Evolutionary conservation across 2,888 invertebrate genomes (phyloP), one percentile per base, ranked within the genome.

Genomic region (Drosophila rellima): DNA sequence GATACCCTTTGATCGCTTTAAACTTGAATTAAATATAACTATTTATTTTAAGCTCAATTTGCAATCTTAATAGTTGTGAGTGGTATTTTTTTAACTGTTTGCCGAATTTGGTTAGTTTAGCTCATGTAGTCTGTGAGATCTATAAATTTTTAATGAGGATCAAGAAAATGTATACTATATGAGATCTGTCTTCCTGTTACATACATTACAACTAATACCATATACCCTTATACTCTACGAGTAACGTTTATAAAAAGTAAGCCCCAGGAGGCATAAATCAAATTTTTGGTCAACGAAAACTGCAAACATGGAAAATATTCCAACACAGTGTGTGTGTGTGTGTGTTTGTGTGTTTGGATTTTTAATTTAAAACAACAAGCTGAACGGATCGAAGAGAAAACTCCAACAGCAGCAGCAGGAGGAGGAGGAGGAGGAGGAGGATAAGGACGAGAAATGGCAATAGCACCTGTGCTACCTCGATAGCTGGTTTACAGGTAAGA

Each of bases 281-380:
- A 68, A 78, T 71, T 74, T 63, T 65, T 55, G 62, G 63, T 69
- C 61, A 72, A 64, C 78, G 66, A 74, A 74, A 80, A 74, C 78
- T 71, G 81, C 75, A 75, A 72, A 66, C 75, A 78, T 63, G 75
- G 54, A 69, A 63, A 81, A 74, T 70, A 69, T 80, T 70, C 68
- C 59, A 56, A 13, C 44, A 59, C 17, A 15, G 15, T 47, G 26
- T 51, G 13, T 23, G 42, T 37, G 11, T 51, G 31, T 73, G 40
- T 56, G 47, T 67, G 31, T 55, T 40, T 54, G 56, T 78, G 62
- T 70, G 71, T 73, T 70, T 66, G 62, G 82, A 86, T 81, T 87
- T 84, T 87, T 84, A 84, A 84, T 88, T 84, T 87, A 88, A 87
- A 87, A 81, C 84, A 83, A 84, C 83, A 87, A 68, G 74, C 50